A percentile compares a stretch with the other conserved stretches of the same genome.
Conservation (phyloP, 1,140 invertebrate species). For the Atta cephalotes region DNA sequence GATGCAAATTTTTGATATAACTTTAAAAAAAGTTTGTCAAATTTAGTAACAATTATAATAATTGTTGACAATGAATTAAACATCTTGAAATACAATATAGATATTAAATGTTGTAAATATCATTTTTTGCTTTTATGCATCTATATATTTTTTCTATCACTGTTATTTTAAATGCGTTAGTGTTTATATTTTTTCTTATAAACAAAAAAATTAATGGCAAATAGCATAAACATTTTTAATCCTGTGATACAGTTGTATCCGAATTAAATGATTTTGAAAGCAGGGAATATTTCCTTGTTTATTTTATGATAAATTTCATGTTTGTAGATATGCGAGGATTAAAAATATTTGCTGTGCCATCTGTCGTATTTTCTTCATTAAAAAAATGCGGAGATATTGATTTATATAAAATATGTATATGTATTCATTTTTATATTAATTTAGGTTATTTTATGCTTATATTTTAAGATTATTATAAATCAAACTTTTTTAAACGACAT, state of each 20-base stretch:
- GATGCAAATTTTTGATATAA: background rate
- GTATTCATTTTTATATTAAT: background rate
- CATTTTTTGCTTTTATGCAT: background rate
- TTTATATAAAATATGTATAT: background rate
- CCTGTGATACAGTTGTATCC: background rate
- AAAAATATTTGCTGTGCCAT: background rate
- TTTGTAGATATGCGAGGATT: background rate
- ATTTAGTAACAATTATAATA: background rate
- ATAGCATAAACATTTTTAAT: conserved; percentile 12
- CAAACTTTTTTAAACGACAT: conserved; percentile 7
- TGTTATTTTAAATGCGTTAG: conserved; percentile 4
- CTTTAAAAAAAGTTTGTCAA: background rate
- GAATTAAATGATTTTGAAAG: background rate
- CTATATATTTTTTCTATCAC: conserved; percentile 21
- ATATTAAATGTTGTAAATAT: conserved; percentile 30
- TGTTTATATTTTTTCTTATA: background rate
- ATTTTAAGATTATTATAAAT: conserved; percentile 15
- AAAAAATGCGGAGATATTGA: background rate
- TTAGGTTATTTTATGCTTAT: conserved; percentile 11
- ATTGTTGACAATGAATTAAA: conserved; percentile 1
- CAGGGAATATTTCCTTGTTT: background rate
- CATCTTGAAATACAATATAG: background rate
- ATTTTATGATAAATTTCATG: background rate
- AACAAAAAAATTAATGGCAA: background rate
- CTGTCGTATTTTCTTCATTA: background rate